Percentiles rank a stretch among this genome's conserved stretches.
These are phyloP conservation scores for Cydia amplana DNA, from an alignment of 1,140 invertebrate genomes.

Conservation along the genomic window DNA sequence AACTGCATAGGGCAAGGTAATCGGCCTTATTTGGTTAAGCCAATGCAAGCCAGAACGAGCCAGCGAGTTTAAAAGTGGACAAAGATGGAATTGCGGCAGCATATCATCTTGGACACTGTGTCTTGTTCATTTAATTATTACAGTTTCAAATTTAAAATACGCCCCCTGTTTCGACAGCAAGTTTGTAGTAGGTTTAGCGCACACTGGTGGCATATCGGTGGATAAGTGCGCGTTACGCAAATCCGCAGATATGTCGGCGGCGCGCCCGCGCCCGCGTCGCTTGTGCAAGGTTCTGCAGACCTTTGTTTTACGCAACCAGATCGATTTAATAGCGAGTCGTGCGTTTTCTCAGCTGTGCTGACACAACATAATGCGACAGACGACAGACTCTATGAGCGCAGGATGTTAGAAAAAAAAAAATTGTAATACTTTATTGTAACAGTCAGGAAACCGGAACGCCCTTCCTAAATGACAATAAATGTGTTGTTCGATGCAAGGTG, in stretches of 20 bases:
- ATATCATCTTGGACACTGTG: background rate
- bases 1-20: slow-evolving; percentile 15
- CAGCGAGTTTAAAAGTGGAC: background rate
- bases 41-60: slow-evolving; percentile 5
- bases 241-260: slow-evolving; percentile 77
- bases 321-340: slow-evolving; percentile 75
- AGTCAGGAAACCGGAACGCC: slow-evolving; percentile 47
- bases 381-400: background rate
- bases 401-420: slow-evolving; percentile 33
- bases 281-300: slow-evolving; percentile 79
- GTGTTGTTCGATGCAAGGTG: slow-evolving; percentile 41
- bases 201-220: slow-evolving; percentile 69
- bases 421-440: slow-evolving; percentile 32
- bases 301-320: slow-evolving; percentile 79
- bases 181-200: slow-evolving; percentile 38
- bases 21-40: slow-evolving; percentile 18
- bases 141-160: background rate
- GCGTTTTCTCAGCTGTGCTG: slow-evolving; percentile 68
- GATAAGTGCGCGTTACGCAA: slow-evolving; percentile 79
- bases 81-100: background rate
- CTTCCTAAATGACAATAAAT: slow-evolving; percentile 46
- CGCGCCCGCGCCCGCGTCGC: slow-evolving; percentile 66
- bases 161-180: background rate
- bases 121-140: background rate
- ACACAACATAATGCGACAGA: slow-evolving; percentile 36